Conservation (phyloP, 92 coral and sea anemone species). For the Ricordea florida region DNA sequence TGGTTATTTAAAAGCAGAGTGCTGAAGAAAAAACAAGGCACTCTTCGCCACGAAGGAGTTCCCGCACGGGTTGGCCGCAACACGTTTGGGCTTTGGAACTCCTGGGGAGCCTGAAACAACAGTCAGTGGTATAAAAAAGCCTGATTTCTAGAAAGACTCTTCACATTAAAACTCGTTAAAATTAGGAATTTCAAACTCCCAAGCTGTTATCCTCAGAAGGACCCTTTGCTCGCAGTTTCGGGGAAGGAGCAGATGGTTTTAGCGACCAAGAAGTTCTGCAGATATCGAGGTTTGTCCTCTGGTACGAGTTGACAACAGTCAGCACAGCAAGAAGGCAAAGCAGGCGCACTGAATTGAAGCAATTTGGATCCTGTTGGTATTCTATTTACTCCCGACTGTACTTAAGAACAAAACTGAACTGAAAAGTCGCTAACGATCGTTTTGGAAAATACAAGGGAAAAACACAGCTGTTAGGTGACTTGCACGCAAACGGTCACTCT, state of each 20-base stretch:
- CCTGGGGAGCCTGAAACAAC: conserved; percentile 25
- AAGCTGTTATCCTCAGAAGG: not conserved
- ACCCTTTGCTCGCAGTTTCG: not conserved
- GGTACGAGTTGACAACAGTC: not conserved
- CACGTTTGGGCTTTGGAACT: conserved; percentile 99
- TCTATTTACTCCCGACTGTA: not conserved
- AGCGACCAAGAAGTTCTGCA: not conserved
- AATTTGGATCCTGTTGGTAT: not conserved
- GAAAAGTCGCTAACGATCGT: too few relatives aligned
- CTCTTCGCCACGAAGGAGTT: conserved; percentile 71
- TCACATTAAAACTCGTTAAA: too few relatives aligned
- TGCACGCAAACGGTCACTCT: too few relatives aligned
- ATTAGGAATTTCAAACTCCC: not conserved
- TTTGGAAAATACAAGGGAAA: too few relatives aligned
- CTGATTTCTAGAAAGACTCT: not conserved
- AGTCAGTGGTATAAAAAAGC: conserved; percentile 16
- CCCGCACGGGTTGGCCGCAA: conserved; percentile 99
- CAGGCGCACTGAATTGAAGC: not conserved
- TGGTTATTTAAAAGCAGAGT: conserved; percentile 12
- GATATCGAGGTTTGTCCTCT: not conserved
- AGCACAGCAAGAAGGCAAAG: conserved; percentile 5
- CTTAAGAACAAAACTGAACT: not conserved
- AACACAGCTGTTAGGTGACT: too few relatives aligned
- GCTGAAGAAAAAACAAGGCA: conserved; percentile 67
- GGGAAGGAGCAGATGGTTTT: not conserved